These are phyloP conservation scores for Microctenopoma stevenorrisi DNA, from an alignment of 2,797 vertebrate genomes.

Conservation along the genomic window DNA sequence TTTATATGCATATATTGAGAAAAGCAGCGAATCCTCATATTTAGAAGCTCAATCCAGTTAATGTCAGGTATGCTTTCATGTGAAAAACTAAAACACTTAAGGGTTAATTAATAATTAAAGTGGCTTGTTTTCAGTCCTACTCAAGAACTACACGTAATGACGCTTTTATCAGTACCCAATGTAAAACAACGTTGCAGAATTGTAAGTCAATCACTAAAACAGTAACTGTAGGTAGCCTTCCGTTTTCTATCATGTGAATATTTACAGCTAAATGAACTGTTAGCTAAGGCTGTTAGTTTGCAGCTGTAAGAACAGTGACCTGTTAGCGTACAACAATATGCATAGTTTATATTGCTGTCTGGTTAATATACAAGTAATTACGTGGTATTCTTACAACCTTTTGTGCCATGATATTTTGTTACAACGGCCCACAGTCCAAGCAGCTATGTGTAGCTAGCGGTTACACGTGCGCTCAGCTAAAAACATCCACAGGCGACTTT, in stretches of 20 bases:
- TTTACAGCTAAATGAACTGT: background rate
- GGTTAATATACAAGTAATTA: background rate
- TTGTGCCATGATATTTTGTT: conserved; percentile 52
- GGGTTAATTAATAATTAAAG: no score
- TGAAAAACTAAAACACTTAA: no score
- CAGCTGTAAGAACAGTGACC: background rate
- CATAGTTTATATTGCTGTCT: background rate
- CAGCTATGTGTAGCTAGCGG: accelerated
- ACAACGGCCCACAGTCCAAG: background rate
- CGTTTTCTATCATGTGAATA: background rate
- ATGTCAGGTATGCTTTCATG: no score
- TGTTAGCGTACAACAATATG: background rate
- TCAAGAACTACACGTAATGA: background rate
- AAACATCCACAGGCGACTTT: conserved; percentile 21
- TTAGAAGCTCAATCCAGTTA: background rate
- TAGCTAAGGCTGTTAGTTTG: conserved; percentile 31
- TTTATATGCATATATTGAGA: background rate
- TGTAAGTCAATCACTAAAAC: background rate
- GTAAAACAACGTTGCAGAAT: background rate
- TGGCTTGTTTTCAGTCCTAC: no score
- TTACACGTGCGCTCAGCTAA: conserved; percentile 33
- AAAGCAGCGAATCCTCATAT: background rate
- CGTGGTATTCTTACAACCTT: conserved; percentile 41
- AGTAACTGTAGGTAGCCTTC: background rate
- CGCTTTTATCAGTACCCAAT: no score